phyloP scores from a whole-genome alignment of 2,113 vertebrate genomes.

The Cyrtonyx montezumae region DNA sequence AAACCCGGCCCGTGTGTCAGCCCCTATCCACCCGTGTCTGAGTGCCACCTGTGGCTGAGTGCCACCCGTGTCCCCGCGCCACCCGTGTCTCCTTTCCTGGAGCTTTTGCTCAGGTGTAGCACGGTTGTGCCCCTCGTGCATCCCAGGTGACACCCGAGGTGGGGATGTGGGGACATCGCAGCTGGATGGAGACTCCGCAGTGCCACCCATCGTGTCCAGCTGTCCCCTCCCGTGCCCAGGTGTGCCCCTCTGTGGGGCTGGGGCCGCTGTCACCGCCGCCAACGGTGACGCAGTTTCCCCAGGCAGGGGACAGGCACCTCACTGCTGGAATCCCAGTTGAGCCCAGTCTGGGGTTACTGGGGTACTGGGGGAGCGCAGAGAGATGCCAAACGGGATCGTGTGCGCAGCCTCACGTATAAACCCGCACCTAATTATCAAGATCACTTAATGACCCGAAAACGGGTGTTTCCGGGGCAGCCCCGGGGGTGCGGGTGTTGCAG shows the following conservation, averaged over 20 bases:
- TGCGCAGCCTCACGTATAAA: not conserved
- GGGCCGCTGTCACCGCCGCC: not conserved
- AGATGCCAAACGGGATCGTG: not conserved
- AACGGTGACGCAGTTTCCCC: not conserved
- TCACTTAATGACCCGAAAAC: not conserved
- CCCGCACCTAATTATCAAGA: not conserved
- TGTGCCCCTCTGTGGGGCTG: not conserved
- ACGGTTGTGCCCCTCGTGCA: too few species aligned
- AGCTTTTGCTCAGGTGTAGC: too few species aligned
- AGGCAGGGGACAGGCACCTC: fast-evolving
- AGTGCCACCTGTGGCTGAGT: too few species aligned
- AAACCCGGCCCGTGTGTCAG: too few species aligned
- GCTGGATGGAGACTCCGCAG: too few species aligned
- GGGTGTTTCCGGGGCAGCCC: too few species aligned
- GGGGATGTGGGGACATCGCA: too few species aligned
- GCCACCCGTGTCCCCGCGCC: not conserved
- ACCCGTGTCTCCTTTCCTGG: not conserved
- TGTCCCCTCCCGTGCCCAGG: too few species aligned
- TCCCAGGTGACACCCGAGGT: too few species aligned
- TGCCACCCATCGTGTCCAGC: too few species aligned
- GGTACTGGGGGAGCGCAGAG: not conserved
- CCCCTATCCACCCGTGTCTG: too few species aligned
- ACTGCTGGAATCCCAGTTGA: not conserved
- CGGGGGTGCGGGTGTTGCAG: fast-evolving
- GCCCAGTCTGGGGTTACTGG: not conserved